phyloP scores from a whole-genome alignment of 2,888 invertebrate species.

The Agonopterix alstromeriana region DNA sequence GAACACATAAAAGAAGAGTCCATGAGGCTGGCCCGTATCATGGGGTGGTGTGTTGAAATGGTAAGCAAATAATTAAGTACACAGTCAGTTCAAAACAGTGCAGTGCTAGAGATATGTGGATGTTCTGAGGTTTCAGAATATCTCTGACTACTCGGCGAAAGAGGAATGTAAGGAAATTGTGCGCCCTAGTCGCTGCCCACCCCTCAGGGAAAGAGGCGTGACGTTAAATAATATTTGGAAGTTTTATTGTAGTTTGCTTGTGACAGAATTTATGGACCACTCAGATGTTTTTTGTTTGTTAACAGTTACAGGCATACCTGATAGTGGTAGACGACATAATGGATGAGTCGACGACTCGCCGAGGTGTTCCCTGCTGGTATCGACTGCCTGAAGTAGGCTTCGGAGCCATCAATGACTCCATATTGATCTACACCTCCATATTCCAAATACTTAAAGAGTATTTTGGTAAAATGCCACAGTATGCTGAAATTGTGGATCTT shows the following conservation, averaged over 20 bases:
- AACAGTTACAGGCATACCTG: constrained; percentile 90
- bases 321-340: constrained; percentile 94
- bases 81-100: too few relatives aligned
- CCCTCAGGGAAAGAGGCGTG: too few relatives aligned
- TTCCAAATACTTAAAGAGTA: constrained; percentile 84
- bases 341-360: constrained; percentile 89
- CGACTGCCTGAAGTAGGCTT: constrained; percentile 81
- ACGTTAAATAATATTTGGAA: too few relatives aligned
- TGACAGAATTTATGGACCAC: not conserved
- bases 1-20: constrained; percentile 83
- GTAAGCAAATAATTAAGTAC: constrained; percentile 64
- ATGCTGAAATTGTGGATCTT: constrained; percentile 83
- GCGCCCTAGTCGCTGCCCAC: too few relatives aligned
- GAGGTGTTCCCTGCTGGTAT: constrained; percentile 95
- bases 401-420: constrained; percentile 89
- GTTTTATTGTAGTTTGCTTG: not conserved
- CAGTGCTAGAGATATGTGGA: too few relatives aligned
- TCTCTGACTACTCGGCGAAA: too few relatives aligned
- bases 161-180: too few relatives aligned
- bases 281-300: not conserved
- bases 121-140: too few relatives aligned
- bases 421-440: constrained; percentile 85
- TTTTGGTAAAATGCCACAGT: constrained; percentile 83
- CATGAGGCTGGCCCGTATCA: constrained; percentile 82
- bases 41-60: constrained; percentile 97